Conservation (phyloP, 35 echinoderm and acorn worm genomes). For the Heliocidaris tuberculata region DNA sequence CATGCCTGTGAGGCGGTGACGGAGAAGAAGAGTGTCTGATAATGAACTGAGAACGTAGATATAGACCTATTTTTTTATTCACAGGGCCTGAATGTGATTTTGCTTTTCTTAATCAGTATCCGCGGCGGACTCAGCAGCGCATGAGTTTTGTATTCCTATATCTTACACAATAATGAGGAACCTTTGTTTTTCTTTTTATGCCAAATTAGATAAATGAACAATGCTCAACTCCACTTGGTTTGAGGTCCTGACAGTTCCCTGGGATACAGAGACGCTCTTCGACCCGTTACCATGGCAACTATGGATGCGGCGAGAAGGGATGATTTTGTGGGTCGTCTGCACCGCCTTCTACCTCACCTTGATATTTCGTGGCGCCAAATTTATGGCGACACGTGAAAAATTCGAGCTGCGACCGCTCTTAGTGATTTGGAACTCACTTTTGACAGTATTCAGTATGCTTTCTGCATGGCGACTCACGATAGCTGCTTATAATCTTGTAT, state of each 20-base stretch:
- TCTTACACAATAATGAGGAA: background rate
- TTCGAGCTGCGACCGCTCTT: constrained; percentile 59
- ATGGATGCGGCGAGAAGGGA: constrained; percentile 38
- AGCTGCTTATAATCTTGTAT: constrained; percentile 50
- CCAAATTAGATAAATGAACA: background rate
- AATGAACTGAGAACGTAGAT: too few species aligned
- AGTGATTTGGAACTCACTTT: constrained; percentile 75
- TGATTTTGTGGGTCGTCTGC: constrained; percentile 44
- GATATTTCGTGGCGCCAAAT: constrained; percentile 62
- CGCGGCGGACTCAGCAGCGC: too few species aligned
- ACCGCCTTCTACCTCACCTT: constrained; percentile 66
- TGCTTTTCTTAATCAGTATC: too few species aligned
- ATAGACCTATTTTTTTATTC: too few species aligned
- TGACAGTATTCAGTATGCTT: constrained; percentile 75
- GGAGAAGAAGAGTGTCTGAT: too few species aligned
- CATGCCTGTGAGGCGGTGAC: too few species aligned
- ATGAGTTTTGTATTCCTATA: background rate
- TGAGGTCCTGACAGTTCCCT: background rate
- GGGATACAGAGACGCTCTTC: constrained; percentile 32
- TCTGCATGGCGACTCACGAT: constrained; percentile 59
- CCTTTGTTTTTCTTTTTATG: background rate
- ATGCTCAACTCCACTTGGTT: constrained; percentile 19
- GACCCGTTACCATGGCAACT: constrained; percentile 40
- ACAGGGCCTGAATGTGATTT: too few species aligned
- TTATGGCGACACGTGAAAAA: constrained; percentile 68